Evolutionary conservation across 2,797 vertebrate species (phyloP).

Genomic region (Pyrrhura leucotis): DNA sequence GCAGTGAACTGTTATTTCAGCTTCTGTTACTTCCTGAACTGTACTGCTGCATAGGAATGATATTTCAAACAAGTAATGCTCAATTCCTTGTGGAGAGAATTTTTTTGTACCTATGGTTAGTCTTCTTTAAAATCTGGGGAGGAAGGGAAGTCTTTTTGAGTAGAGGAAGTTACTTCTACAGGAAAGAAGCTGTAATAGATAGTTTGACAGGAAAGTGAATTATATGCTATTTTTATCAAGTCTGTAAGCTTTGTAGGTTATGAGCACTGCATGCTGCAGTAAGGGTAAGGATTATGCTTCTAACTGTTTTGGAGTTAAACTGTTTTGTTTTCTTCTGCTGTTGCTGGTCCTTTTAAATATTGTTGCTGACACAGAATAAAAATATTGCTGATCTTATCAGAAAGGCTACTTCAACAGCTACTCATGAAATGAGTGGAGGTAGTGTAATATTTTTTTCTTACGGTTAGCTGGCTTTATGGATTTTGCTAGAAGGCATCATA

Average conservation of each 20-base stretch:
- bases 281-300: background rate
- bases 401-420: background rate
- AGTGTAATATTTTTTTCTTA: background rate
- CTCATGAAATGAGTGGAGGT: background rate
- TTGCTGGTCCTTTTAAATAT: background rate
- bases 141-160: background rate
- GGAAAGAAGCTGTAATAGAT: background rate
- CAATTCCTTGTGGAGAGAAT: background rate
- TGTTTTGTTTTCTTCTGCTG: background rate
- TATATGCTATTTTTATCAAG: background rate
- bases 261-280: background rate
- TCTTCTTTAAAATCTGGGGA: background rate
- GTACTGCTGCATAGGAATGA: background rate
- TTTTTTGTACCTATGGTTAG: background rate
- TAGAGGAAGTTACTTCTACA: background rate
- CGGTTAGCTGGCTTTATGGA: background rate
- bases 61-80: background rate
- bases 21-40: background rate
- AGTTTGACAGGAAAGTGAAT: background rate
- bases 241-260: background rate
- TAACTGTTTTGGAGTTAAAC: background rate
- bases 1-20: background rate
- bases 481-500: background rate
- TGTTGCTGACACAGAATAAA: background rate
- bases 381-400: background rate